Evolutionary conservation across 1,140 invertebrate genomes (phyloP).

Genomic region (Drosophila arawakana): DNA sequence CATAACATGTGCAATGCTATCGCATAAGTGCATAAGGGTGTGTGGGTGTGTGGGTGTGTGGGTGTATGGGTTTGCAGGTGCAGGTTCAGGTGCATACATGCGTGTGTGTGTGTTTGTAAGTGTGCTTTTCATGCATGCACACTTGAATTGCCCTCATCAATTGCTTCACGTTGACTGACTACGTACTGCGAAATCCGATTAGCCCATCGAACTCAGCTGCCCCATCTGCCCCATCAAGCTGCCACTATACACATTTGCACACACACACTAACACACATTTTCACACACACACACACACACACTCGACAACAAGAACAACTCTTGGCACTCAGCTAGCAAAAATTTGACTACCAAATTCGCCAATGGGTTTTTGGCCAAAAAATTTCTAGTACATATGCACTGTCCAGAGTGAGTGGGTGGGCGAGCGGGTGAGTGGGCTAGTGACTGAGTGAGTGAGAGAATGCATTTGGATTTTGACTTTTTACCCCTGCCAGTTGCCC

Average conservation of each 20-base stretch:
- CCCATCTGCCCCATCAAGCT: background rate
- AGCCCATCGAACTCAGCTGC: conserved; percentile 56
- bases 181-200: conserved; percentile 74
- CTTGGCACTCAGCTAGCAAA: conserved; percentile 30
- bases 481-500: background rate
- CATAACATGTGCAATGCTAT: conserved; percentile 46
- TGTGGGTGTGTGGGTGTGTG: conserved; percentile 1
- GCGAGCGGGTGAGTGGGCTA: background rate
- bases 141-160: conserved; percentile 77
- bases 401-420: background rate
- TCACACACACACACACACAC: background rate
- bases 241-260: background rate
- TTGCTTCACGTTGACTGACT: conserved; percentile 75
- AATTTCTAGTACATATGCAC: conserved; percentile 50
- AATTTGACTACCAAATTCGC: conserved; percentile 72
- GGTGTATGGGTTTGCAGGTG: conserved; percentile 7
- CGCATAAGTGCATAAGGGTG: conserved; percentile 4
- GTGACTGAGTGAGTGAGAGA: background rate
- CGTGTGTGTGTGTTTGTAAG: conserved; percentile 4
- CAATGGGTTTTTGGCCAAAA: conserved; percentile 51
- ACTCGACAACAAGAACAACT: background rate
- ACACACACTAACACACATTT: conserved; percentile 1
- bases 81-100: background rate
- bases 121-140: conserved; percentile 63
- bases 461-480: conserved; percentile 48